Evolutionary conservation across 2,888 invertebrate species (phyloP).

Genomic region (Vanessa cardui): DNA sequence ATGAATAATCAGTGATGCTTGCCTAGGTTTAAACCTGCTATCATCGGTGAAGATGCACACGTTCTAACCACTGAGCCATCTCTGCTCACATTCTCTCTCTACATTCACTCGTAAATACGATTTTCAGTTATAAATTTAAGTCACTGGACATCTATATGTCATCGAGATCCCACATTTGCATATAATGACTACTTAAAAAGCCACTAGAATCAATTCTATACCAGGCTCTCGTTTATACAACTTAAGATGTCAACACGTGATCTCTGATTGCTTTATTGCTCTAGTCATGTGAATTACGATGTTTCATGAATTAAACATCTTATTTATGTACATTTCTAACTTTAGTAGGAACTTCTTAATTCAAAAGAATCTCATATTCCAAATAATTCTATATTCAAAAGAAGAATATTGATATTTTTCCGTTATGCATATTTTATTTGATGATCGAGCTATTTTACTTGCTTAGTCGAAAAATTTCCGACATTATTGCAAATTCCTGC

Average conservation of each 20-base stretch:
- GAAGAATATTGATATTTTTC: too few species aligned
- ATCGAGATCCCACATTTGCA: conserved; percentile 70
- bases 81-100: too few species aligned
- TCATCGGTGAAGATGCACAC: too few species aligned
- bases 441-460: too few species aligned
- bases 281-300: conserved; percentile 37
- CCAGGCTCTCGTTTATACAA: conserved; percentile 59
- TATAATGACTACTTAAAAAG: conserved; percentile 75
- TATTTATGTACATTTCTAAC: conserved; percentile 34
- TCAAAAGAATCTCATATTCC: too few species aligned
- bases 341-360: neutral
- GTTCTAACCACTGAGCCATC: too few species aligned
- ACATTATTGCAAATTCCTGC: too few species aligned
- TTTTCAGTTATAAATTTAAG: conserved; percentile 7
- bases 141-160: conserved; percentile 48
- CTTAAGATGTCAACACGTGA: conserved; percentile 66
- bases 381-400: too few species aligned
- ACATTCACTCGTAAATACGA: neutral
- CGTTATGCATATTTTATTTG: too few species aligned
- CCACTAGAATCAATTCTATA: conserved; percentile 63
- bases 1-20: too few species aligned
- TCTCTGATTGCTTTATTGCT: conserved; percentile 58
- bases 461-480: too few species aligned
- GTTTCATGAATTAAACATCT: conserved; percentile 32
- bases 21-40: too few species aligned